Conservation (phyloP, 2,113 vertebrate genomes). For the Pseudorhombus dupliciocellatus region DNA sequence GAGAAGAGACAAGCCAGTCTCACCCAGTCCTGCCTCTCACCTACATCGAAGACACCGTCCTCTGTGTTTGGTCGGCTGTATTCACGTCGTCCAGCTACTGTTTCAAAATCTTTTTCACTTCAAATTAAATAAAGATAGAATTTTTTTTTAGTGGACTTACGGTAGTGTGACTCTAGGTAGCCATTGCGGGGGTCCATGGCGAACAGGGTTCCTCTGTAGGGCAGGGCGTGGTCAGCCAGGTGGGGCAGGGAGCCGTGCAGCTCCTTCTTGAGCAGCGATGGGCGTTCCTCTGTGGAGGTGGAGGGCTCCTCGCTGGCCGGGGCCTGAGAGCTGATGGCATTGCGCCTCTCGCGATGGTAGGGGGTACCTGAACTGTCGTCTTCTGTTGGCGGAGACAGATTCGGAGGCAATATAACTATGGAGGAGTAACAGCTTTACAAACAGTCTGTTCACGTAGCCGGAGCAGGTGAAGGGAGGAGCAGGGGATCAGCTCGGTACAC, state of each 20-base stretch:
- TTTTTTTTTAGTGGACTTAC: conserved; percentile 82
- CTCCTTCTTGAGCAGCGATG: conserved; percentile 97
- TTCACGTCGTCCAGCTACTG: conserved; percentile 55
- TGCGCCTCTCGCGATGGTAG: conserved; percentile 95
- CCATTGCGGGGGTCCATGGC: conserved; percentile 95
- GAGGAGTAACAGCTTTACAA: background rate
- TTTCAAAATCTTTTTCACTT: background rate
- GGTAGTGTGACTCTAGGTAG: conserved; percentile 94
- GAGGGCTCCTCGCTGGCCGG: conserved; percentile 91
- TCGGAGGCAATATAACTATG: background rate
- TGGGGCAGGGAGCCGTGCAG: conserved; percentile 91
- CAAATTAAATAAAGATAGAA: background rate
- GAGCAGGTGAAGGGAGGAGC: conserved; percentile 13
- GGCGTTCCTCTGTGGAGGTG: conserved; percentile 93
- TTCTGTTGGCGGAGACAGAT: conserved; percentile 78
- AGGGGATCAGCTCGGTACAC: conserved; percentile 2
- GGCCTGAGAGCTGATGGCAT: conserved; percentile 90
- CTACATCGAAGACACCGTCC: conserved; percentile 68
- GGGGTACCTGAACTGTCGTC: conserved; percentile 91
- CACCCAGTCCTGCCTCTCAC: conserved; percentile 87
- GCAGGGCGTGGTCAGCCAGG: conserved; percentile 89
- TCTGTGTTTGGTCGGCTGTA: conserved; percentile 21
- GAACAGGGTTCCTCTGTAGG: conserved; percentile 92
- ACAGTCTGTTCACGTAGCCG: conserved; percentile 31
- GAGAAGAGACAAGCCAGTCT: conserved; percentile 84